Conservation (phyloP, 2,888 invertebrate genomes). For the Drosophila maculinotata region DNA sequence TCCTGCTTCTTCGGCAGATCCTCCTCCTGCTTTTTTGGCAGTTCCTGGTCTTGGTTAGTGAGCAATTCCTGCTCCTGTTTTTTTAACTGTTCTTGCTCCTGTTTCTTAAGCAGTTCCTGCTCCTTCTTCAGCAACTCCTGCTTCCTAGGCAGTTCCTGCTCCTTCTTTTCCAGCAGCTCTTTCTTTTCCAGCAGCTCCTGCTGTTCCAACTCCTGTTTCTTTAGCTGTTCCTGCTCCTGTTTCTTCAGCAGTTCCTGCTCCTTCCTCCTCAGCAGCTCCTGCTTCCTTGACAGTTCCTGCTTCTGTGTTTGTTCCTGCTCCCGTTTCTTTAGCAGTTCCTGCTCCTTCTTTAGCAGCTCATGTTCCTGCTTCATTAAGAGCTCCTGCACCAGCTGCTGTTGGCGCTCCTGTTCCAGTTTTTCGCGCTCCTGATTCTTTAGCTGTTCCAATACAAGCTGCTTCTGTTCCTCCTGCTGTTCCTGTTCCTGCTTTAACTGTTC, state of each 20-base stretch:
- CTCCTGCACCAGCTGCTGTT: background rate
- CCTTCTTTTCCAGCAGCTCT: background rate
- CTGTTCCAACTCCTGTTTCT: background rate
- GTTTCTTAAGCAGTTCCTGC: no score
- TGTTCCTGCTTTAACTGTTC: background rate
- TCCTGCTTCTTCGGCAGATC: background rate
- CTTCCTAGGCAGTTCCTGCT: background rate
- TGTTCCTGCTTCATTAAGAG: background rate
- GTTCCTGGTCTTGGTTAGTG: no score
- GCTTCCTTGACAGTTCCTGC: background rate
- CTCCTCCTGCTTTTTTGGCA: background rate
- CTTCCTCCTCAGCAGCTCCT: background rate
- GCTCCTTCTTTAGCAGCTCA: slow-evolving; percentile 6
- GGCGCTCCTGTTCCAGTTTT: background rate
- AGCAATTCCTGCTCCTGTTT: slow-evolving; percentile 3
- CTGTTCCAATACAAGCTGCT: slow-evolving; percentile 4
- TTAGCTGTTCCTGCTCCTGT: background rate
- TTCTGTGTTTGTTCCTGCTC: background rate
- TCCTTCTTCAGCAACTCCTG: background rate
- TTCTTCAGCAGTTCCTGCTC: background rate
- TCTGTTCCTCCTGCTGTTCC: slow-evolving; percentile 5
- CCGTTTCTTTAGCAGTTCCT: background rate
- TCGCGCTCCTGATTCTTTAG: background rate
- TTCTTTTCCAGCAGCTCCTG: no score
- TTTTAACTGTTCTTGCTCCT: background rate